Conservation (phyloP, 2,113 vertebrate genomes). For the Anarrhichthys ocellatus region DNA sequence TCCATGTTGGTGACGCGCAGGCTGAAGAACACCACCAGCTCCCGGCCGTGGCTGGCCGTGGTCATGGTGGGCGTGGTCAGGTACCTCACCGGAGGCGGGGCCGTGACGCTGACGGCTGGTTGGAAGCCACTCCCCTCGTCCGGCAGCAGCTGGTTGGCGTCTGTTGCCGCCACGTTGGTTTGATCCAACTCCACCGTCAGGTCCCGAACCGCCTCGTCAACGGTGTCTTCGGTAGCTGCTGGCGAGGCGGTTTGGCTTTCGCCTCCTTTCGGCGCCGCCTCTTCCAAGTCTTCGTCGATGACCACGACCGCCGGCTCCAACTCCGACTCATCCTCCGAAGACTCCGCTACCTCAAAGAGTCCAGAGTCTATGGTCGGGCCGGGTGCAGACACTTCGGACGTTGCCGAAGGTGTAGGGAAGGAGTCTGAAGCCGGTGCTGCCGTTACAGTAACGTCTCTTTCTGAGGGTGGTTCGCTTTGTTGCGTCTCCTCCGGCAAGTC, state of each 20-base stretch:
- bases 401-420: constrained; percentile 29
- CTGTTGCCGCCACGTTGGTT: constrained; percentile 24
- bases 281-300: constrained; percentile 57
- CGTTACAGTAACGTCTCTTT: constrained; percentile 25
- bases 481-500: constrained; percentile 27
- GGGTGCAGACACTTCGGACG: constrained; percentile 26
- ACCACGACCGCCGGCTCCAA: constrained; percentile 31
- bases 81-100: constrained; percentile 78
- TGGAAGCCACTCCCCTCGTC: constrained; percentile 74
- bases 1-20: constrained; percentile 91
- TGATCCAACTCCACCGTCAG: constrained; percentile 65
- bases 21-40: constrained; percentile 95
- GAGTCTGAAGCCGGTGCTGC: constrained; percentile 27
- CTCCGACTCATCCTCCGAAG: constrained; percentile 14
- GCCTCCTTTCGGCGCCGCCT: background rate
- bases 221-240: background rate
- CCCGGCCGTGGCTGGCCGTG: constrained; percentile 79
- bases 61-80: constrained; percentile 87
- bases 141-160: constrained; percentile 50
- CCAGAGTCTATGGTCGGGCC: constrained; percentile 50
- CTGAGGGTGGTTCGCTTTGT: constrained; percentile 29
- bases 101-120: constrained; percentile 66
- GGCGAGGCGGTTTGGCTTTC: background rate
- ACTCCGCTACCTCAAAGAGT: constrained; percentile 64
- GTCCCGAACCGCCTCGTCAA: constrained; percentile 52